phyloP scores from a whole-genome alignment of 2,888 invertebrate species.

The Epistrophe eligans region DNA sequence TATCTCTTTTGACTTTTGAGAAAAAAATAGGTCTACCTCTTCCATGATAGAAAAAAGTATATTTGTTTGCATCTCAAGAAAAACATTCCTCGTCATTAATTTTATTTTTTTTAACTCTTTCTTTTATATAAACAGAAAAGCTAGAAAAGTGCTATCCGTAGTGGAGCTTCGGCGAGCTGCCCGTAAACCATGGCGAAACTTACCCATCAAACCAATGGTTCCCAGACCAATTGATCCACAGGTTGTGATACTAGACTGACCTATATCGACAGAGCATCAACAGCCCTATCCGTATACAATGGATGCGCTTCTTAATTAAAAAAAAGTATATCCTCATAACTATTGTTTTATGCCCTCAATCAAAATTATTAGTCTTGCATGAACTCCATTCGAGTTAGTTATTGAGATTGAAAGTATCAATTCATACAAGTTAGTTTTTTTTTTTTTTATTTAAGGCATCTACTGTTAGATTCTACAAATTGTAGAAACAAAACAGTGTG shows the following conservation, averaged over 20 bases:
- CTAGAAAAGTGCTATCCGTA: constrained; percentile 91
- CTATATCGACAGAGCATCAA: constrained; percentile 82
- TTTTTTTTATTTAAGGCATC: constrained; percentile 36
- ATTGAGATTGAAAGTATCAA: constrained; percentile 54
- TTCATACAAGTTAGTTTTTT: constrained; percentile 40
- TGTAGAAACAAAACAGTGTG: constrained; percentile 47
- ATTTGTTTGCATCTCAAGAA: neutral
- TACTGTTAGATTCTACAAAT: constrained; percentile 46
- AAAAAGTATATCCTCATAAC: constrained; percentile 3
- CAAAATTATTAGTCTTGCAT: constrained; percentile 53
- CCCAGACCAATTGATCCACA: constrained; percentile 86
- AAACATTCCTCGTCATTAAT: neutral
- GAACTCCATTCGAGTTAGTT: constrained; percentile 42
- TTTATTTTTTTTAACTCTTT: constrained; percentile 24
- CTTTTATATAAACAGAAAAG: constrained; percentile 86
- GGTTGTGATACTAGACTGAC: constrained; percentile 91
- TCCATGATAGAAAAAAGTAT: too few relatives aligned
- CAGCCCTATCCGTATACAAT: constrained; percentile 87
- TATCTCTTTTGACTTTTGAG: too few relatives aligned
- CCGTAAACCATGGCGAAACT: constrained; percentile 92
- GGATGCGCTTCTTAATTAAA: constrained; percentile 87
- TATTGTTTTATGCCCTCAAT: constrained; percentile 59
- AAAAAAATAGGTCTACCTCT: too few relatives aligned
- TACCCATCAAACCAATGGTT: constrained; percentile 83
- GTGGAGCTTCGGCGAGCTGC: constrained; percentile 93